phyloP scores from a whole-genome alignment of 2,888 invertebrate genomes.

The Lasioglossum lativentre region DNA sequence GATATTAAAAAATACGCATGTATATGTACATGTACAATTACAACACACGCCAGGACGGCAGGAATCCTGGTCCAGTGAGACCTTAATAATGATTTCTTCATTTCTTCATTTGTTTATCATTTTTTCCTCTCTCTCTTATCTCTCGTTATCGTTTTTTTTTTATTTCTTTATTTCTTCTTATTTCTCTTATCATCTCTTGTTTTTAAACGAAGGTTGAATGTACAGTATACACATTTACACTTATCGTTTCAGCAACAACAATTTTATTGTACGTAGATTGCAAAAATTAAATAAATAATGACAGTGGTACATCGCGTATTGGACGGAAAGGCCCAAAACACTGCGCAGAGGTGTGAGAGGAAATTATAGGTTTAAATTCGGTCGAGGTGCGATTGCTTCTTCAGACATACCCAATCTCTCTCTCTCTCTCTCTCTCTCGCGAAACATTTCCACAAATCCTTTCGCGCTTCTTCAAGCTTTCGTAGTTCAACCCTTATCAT shows the following conservation, averaged over 20 bases:
- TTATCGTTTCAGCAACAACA: slow-evolving; percentile 81
- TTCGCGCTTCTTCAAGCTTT: slow-evolving; percentile 28
- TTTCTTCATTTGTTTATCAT: slow-evolving; percentile 4
- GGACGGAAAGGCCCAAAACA: slow-evolving; percentile 84
- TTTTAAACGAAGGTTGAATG: slow-evolving; percentile 75
- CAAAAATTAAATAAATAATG: slow-evolving; percentile 78
- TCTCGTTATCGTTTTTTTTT: slow-evolving; percentile 3
- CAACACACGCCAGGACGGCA: slow-evolving; percentile 76
- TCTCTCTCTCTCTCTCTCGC: slow-evolving; percentile 30
- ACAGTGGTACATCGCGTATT: slow-evolving; percentile 83
- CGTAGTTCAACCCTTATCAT: not conserved
- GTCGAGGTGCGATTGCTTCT: slow-evolving; percentile 80
- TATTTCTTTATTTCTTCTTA: not conserved
- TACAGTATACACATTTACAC: slow-evolving; percentile 76
- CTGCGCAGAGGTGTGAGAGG: slow-evolving; percentile 82
- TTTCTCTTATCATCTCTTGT: slow-evolving; percentile 19
- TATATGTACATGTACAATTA: slow-evolving; percentile 77
- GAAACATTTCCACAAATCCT: slow-evolving; percentile 6
- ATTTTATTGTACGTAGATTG: slow-evolving; percentile 82
- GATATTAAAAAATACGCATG: slow-evolving; percentile 77
- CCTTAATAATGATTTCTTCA: slow-evolving; percentile 71
- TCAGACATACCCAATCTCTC: slow-evolving; percentile 39
- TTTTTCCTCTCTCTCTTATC: slow-evolving; percentile 2
- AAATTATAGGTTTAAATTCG: slow-evolving; percentile 81
- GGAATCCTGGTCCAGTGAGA: slow-evolving; percentile 76